Base-by-base conservation (phyloP, 2,888 invertebrate genomes). In the Megamerina dolium region DNA sequence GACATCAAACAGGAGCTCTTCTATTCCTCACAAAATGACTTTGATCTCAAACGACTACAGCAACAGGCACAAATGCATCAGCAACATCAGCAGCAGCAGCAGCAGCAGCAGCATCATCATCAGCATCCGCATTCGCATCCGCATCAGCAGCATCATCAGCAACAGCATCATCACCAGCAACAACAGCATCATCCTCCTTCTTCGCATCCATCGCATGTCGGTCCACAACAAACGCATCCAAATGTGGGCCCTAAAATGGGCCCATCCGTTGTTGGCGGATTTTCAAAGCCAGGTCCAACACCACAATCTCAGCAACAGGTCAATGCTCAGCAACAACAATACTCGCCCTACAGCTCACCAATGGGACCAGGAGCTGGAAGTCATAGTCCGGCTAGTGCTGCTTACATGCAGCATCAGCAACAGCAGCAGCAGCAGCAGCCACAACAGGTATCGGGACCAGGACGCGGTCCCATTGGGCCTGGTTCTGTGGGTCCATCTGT, bases 301-400 rank as follows among this genome's bases (percentile, higher is more conserved):
- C 66, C 62, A 47, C 59, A 61, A 38, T 57, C 53, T 44, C 37
- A 45, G 52, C 56, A 46, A 53, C 50, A 56, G 43, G 56, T 57
- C 41, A 54, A 58, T 13, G 47, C 49, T 45, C 46, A 47, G 18
- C 43, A 47, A 45, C 52, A 52, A 38, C 81, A 80, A 71, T 82
- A 82, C 71, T 82, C 82, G 55, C 81, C 82, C 39, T 82, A 80
- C 59, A 79, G 79, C 43, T 80, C 80, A 58, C 79, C 80, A 0
- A 69, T 75, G 81, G 16, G 77, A 73, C 61, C 53, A 42, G 39
- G 42, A 9, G 48, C 48, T 16, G 51, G 49, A 23, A 50, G 51
- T 37, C 58, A 54, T 32, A 67, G 58, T 52, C 55, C 59, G 30
- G 56, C 57, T 40, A 64, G 60, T 43, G 51, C 56, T 14, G 64